Evolutionary conservation across 2,113 vertebrate genomes (phyloP), one percentile per base, ranked within the genome.

Genomic region (Pluvialis apricaria): DNA sequence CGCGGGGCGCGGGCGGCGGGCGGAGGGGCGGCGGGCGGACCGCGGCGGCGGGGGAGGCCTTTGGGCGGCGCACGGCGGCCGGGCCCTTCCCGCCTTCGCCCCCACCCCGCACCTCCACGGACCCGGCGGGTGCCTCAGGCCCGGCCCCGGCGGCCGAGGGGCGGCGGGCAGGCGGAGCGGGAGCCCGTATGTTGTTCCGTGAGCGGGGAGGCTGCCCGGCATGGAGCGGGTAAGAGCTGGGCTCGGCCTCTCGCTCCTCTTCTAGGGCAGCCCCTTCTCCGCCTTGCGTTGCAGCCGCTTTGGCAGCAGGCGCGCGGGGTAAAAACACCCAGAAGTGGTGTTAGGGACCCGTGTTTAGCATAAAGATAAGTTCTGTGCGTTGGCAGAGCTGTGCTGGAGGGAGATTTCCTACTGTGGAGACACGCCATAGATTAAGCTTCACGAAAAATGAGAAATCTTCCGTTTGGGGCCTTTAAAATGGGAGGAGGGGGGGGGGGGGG

Each of bases 21-120:
- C 69, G 65, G 57, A 12, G 31, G 16, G 29, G 29, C 15, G 61
- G 62, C 25, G 29, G 15, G 18, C n/a, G 90, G 76, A 66, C 36
- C 31, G 13, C 19, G 45, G 28, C 8, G 14, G 6, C n/a, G 42
- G 45, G 54, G 55, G 57, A 71, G 10, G 26, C 8, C 2, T 60
- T 42, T 8, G 38, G 17, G 62, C 28, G 21, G 34, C 1, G 84
- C 61, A 19, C 57, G 11, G 22, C 42, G 19, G 6, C 19, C 9
- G 5, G 24, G 26, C 16, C 25, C 13, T 12, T 4, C 19, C 11
- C 4, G 3, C 11, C 13, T 10, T 4, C 25, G 5, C 4, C 15
- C 11, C 38, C 20, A 14, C 9, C n/a, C n/a, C n/a, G n/a, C n/a
- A n/a, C n/a, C n/a, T n/a, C n/a, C 5, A 34, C 44, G 10, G 32